Evolutionary conservation across 2,797 vertebrate species (phyloP).

Genomic region (Miichthys miiuy): DNA sequence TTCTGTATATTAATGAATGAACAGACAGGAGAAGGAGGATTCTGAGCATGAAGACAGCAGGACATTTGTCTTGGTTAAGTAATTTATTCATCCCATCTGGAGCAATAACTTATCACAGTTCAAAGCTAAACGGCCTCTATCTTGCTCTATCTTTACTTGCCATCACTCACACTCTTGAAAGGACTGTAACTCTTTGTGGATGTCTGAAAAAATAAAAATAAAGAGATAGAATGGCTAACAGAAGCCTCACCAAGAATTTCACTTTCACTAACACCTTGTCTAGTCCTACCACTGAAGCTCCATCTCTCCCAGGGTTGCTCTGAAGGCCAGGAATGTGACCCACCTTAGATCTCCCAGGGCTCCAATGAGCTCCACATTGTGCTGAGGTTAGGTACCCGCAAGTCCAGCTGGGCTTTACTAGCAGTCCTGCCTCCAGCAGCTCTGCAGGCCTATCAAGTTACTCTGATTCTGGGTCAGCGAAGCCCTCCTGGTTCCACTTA

Average conservation of each 20-base stretch:
- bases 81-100: slow-evolving; percentile 48
- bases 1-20: slow-evolving; percentile 25
- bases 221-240: not conserved
- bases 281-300: slow-evolving; percentile 2
- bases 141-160: slow-evolving; percentile 20
- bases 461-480: slow-evolving; percentile 67
- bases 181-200: slow-evolving; percentile 39
- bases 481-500: slow-evolving; percentile 84
- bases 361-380: slow-evolving; percentile 68
- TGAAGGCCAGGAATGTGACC: slow-evolving; percentile 63
- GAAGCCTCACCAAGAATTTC: not conserved
- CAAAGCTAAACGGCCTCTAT: slow-evolving; percentile 53
- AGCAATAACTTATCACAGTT: slow-evolving; percentile 50
- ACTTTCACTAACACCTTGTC: slow-evolving; percentile 30
- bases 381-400: slow-evolving; percentile 44
- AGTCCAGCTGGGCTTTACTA: slow-evolving; percentile 70
- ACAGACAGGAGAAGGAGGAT: slow-evolving; percentile 30
- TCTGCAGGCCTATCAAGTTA: slow-evolving; percentile 74
- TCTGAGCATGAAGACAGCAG: slow-evolving; percentile 27
- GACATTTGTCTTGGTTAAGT: slow-evolving; percentile 47
- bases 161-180: slow-evolving; percentile 25
- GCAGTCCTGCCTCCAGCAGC: slow-evolving; percentile 60
- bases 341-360: slow-evolving; percentile 46
- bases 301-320: slow-evolving; percentile 42
- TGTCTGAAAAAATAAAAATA: slow-evolving; percentile 24